Percentiles rank a stretch among this genome's conserved stretches.
phyloP scores from a whole-genome alignment of 2,888 invertebrate genomes.

The Cyrtodaria siliqua region DNA sequence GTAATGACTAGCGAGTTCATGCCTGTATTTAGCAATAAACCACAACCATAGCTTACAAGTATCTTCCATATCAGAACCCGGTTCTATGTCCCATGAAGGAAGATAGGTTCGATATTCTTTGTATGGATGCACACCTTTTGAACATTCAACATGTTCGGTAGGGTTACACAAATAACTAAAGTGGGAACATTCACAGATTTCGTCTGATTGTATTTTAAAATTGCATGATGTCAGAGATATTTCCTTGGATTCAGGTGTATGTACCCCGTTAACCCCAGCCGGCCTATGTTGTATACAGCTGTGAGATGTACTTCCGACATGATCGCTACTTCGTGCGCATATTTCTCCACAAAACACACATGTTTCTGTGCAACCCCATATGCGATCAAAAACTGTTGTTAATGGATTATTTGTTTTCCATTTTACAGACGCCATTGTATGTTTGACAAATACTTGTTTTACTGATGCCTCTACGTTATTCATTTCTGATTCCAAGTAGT shows the following conservation, averaged over 20 bases:
- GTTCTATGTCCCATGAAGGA: constrained; percentile 6
- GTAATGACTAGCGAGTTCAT: background rate
- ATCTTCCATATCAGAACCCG: background rate
- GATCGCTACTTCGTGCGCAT: background rate
- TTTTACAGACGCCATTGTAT: no score
- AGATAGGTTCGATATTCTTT: background rate
- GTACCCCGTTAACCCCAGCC: background rate
- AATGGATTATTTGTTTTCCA: background rate
- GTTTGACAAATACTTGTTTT: no score
- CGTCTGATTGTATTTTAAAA: constrained; percentile 5
- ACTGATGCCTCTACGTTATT: no score
- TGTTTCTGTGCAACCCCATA: constrained; percentile 5
- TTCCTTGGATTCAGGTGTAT: background rate
- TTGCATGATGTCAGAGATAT: constrained; percentile 1
- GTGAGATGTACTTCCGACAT: background rate
- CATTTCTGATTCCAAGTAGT: no score
- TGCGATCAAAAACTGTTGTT: background rate
- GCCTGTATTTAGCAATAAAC: constrained; percentile 6
- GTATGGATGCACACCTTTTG: background rate
- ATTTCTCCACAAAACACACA: constrained; percentile 1
- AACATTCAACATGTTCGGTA: no score
- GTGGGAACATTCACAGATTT: background rate
- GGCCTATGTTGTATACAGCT: constrained; percentile 8
- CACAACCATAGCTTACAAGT: constrained; percentile 7
- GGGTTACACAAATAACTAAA: background rate